A percentile compares a stretch with the other conserved stretches of the same genome.
Conservation (phyloP, 2,888 invertebrate species). For the Phyto melanocephala region DNA sequence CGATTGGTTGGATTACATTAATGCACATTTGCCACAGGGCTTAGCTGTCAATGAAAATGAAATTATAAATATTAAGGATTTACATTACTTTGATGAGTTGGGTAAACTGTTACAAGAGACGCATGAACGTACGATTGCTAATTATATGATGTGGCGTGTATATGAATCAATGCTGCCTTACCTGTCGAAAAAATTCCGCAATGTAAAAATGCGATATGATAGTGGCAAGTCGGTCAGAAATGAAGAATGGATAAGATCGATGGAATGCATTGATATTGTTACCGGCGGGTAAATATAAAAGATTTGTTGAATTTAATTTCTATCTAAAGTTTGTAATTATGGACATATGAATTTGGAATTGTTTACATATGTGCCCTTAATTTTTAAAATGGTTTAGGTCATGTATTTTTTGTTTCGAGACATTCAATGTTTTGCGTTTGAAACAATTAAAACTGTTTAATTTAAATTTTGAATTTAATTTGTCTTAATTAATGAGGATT, state of each 20-base stretch:
- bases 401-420: no score
- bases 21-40: slow-evolving; percentile 85
- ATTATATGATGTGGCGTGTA: slow-evolving; percentile 89
- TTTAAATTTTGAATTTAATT: no score
- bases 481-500: no score
- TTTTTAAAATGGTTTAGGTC: no score
- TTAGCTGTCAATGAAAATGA: slow-evolving; percentile 84
- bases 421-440: no score
- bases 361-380: no score
- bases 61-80: slow-evolving; percentile 90
- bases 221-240: slow-evolving; percentile 90
- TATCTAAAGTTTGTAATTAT: no score
- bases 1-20: slow-evolving; percentile 86
- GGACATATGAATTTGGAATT: no score
- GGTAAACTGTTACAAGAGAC: slow-evolving; percentile 82
- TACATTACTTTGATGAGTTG: slow-evolving; percentile 87
- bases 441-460: no score
- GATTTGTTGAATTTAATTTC: no score
- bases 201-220: slow-evolving; percentile 88
- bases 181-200: slow-evolving; percentile 87
- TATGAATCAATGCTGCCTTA: slow-evolving; percentile 90
- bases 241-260: slow-evolving; percentile 92
- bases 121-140: slow-evolving; percentile 79
- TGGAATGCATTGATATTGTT: slow-evolving; percentile 91
- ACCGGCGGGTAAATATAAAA: slow-evolving; percentile 83